These are phyloP conservation scores for Eupithecia insigniata DNA, from an alignment of 2,888 invertebrate species.

Conservation along the genomic window DNA sequence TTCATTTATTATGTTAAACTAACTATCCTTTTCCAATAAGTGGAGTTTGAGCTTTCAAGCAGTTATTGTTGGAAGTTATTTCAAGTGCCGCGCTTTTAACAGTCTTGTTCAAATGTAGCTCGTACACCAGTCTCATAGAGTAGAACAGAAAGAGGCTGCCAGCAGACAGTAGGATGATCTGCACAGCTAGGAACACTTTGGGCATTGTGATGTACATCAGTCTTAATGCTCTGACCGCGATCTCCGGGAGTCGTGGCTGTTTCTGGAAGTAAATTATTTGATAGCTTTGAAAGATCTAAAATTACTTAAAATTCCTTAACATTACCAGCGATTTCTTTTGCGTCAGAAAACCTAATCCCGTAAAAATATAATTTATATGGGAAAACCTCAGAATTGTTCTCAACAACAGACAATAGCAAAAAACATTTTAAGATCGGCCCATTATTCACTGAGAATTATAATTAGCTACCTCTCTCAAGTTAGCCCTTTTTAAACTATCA, in stretches of 20 bases:
- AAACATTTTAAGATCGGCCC: too few species aligned
- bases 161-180: slow-evolving; percentile 24
- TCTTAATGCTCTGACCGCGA: slow-evolving; percentile 38
- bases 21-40: slow-evolving; percentile 26
- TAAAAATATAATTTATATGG: too few species aligned
- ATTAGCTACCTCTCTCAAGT: too few species aligned
- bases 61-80: slow-evolving; percentile 4
- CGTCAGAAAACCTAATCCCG: too few species aligned
- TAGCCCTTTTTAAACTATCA: too few species aligned
- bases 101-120: slow-evolving; percentile 20
- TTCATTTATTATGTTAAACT: too few species aligned
- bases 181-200: slow-evolving; percentile 27
- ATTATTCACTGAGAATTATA: too few species aligned
- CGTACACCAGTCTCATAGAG: slow-evolving; percentile 23
- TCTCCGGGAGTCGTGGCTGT: slow-evolving; percentile 41
- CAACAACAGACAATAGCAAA: too few species aligned
- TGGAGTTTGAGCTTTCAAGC: slow-evolving; percentile 29
- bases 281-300: too few species aligned
- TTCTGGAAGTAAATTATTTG: slow-evolving; percentile 38
- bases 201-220: slow-evolving; percentile 43
- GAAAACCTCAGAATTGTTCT: too few species aligned
- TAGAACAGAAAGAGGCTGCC: slow-evolving; percentile 24
- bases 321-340: too few species aligned
- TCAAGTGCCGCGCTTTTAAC: slow-evolving; percentile 15
- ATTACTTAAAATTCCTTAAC: too few species aligned